phyloP scores from a whole-genome alignment of 2,797 vertebrate species.

The Sebastes steindachneri region DNA sequence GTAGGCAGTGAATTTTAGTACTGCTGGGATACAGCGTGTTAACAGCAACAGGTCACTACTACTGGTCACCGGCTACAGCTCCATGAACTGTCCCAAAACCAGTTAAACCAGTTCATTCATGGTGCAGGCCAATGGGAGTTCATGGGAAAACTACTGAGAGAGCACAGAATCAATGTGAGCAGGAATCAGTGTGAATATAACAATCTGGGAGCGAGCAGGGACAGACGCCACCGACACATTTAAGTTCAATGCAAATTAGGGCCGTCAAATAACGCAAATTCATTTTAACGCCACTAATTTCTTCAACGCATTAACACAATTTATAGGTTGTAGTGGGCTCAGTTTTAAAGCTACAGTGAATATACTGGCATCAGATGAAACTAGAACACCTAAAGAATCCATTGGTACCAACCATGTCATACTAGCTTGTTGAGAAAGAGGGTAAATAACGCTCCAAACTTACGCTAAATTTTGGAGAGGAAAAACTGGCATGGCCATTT shows the following conservation, averaged over 20 bases:
- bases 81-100: slow-evolving; percentile 35
- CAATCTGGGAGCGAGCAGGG: background rate
- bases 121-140: background rate
- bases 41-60: slow-evolving; percentile 3
- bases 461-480: no score
- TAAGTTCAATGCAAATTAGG: no score
- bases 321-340: no score
- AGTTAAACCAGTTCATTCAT: slow-evolving; percentile 28
- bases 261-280: no score
- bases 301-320: no score
- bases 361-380: rapidly evolving
- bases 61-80: slow-evolving; percentile 31
- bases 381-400: no score
- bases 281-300: no score
- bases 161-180: background rate
- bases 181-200: background rate
- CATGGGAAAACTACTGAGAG: slow-evolving; percentile 10
- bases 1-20: slow-evolving; percentile 65
- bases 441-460: no score
- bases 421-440: rapidly evolving
- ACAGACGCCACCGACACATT: no score
- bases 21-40: slow-evolving; percentile 60
- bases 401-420: no score
- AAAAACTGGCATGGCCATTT: no score
- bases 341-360: no score